Conservation (phyloP, 2,888 invertebrate genomes). For the Drosophila leonis region DNA sequence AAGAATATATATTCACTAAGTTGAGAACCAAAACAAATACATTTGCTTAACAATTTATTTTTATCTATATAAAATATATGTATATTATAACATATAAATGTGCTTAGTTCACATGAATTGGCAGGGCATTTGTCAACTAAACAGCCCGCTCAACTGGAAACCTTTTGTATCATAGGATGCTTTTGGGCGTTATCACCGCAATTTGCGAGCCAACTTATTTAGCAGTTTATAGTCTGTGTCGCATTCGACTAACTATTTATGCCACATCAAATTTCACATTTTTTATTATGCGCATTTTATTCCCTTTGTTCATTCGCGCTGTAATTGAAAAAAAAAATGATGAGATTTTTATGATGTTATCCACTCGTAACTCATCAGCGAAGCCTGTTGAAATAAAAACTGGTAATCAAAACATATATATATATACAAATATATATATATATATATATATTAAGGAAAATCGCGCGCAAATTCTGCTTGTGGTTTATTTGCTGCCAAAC, state of each 20-base stretch:
- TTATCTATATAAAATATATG: not conserved
- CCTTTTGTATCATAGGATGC: not conserved
- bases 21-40: not conserved
- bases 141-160: not conserved
- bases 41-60: not conserved
- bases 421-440: not conserved
- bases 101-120: not conserved
- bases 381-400: conserved; percentile 59
- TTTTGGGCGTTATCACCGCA: conserved; percentile 7
- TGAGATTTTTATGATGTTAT: conserved; percentile 75
- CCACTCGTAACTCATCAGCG: conserved; percentile 60
- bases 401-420: conserved; percentile 57
- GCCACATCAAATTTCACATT: conserved; percentile 28
- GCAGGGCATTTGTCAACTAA: not conserved
- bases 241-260: conserved; percentile 57
- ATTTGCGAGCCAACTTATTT: conserved; percentile 52
- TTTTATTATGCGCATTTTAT: conserved; percentile 32
- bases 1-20: not conserved
- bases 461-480: conserved; percentile 56
- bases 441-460: conserved; percentile 14
- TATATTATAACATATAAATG: not conserved
- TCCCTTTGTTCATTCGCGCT: conserved; percentile 28
- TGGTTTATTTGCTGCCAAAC: conserved; percentile 58
- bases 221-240: conserved; percentile 61
- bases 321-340: conserved; percentile 71